Base-by-base conservation (phyloP, 2,888 invertebrate species). In the Andrena fulva region DNA sequence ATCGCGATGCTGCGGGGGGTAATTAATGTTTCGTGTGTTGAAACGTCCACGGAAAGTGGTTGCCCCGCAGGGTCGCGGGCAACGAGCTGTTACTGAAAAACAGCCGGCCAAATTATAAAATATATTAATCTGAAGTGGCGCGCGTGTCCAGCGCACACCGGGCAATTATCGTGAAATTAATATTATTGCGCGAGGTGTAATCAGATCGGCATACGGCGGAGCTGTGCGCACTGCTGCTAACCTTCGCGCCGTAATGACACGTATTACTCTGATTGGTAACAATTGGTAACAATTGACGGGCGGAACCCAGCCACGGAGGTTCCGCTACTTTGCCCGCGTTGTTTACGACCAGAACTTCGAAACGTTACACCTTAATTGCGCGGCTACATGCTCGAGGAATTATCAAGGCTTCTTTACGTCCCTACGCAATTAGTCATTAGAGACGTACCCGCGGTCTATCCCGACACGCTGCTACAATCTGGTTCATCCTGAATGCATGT, bases 281-380 rank as follows among this genome's bases (percentile, higher is more conserved):
- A 92, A 93, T 92, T 92, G 92, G 92, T 92, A 93, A 93, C 93
- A 93, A 93, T 93, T 92, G 93, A 92, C 93, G 93, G 93, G 93
- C 91, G 92, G 92, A 90, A 91, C 92, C 85, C 86, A 85, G 85
- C 83, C 84, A 84, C 88, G 90, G 84, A 91, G 92, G 93, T 92
- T 93, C 91, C 92, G 92, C 93, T 92, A 91, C 92, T 91, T 92
- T 92, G 89, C 91, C 89, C 91, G 90, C 85, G 91, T 91, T 92
- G 92, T 93, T 93, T 93, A 93, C 91, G 92, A 91, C 88, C 91
- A 88, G 90, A 91, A 91, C 90, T 89, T 90, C 85, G 86, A 90
- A 91, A 91, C 87, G 87, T 90, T 91, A 90, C 89, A 90, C 90
- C 91, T 92, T 92, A 90, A 92, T 92, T 91, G 88, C 87, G 85